These are phyloP conservation scores for Aurelia aurita complex sp. Pacific DNA, from an alignment of 30 jellyfish, hydroid and myxozoan genomes.

Conservation along the genomic window DNA sequence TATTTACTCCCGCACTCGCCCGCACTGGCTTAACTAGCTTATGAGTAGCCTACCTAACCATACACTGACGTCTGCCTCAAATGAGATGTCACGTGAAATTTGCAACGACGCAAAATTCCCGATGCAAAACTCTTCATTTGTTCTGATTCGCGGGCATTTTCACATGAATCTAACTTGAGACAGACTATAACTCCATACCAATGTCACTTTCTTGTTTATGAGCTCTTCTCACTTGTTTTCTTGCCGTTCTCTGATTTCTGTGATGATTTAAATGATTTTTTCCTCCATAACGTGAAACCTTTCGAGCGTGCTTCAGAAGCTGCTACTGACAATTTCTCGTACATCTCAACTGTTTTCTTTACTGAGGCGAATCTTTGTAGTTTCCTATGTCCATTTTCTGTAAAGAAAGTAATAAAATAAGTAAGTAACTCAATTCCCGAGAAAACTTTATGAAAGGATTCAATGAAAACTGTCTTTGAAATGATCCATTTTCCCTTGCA, in stretches of 20 bases:
- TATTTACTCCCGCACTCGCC: no score
- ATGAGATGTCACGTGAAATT: no score
- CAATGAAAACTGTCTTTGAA: not conserved
- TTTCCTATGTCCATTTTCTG: constrained; percentile 70
- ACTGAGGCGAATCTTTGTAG: constrained; percentile 93
- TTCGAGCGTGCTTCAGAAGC: constrained; percentile 83
- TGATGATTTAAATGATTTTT: constrained; percentile 48
- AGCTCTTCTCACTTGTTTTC: not conserved
- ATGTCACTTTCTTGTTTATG: no score
- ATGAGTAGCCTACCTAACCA: no score
- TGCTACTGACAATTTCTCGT: constrained; percentile 71
- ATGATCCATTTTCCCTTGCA: no score
- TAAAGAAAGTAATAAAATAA: not conserved
- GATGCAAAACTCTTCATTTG: no score
- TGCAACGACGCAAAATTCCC: no score
- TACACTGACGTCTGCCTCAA: no score
- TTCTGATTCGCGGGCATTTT: no score
- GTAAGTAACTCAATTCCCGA: not conserved
- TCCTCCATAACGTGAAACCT: constrained; percentile 90
- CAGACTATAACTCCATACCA: no score
- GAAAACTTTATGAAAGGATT: not conserved
- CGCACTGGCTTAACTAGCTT: no score
- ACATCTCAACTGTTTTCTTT: constrained; percentile 85
- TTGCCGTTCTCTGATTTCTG: constrained; percentile 50
- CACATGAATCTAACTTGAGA: no score